Evolutionary conservation across 2,888 invertebrate species (phyloP), one percentile per base, ranked within the genome.

Genomic region (Creontiades dilutus): DNA sequence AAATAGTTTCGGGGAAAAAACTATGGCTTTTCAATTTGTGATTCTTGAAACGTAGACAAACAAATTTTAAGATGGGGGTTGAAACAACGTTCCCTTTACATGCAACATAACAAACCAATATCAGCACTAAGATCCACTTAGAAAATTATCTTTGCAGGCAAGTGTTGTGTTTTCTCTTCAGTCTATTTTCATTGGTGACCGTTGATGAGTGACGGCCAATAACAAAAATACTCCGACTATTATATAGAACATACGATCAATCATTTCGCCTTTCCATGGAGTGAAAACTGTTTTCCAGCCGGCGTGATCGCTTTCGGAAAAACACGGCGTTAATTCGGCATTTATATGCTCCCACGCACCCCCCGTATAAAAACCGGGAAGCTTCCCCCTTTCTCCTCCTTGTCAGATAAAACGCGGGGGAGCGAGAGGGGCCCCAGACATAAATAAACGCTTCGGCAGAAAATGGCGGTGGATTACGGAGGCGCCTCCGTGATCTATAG

Each of bases 401-500:
- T 68, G 37, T 23, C 61, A n/a, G 68, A 68, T 68, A 23, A 23
- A 23, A 23, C 23, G 19, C 19, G 3, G 61, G n/a, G 68, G 13
- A 19, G 27, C 23, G 23, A 11, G 68, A 23, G 68, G 68, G 7
- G 19, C 68, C n/a, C n/a, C n/a, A 68, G 68, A 23, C 68, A 68
- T 68, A 68, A 68, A 68, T 68, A 68, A 68, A 68, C 23, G 23
- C 68, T 68, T 68, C 23, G 68, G 23, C 68, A 12, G 27, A 19
- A 68, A 68, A 68, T 68, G 68, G 68, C 68, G 68, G 23, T 23
- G 68, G 68, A 68, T 68, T 68, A 68, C 68, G 19, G 27, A n/a
- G 37, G n/a, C 57, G 19, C 68, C 68, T 68, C 9, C 68, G 68
- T 68, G 68, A 68, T 68, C 68, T 68, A 68, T 68, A 68, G 68